These are phyloP conservation scores for Catharus ustulatus DNA, from an alignment of 2,797 vertebrate genomes.

Conservation along the genomic window DNA sequence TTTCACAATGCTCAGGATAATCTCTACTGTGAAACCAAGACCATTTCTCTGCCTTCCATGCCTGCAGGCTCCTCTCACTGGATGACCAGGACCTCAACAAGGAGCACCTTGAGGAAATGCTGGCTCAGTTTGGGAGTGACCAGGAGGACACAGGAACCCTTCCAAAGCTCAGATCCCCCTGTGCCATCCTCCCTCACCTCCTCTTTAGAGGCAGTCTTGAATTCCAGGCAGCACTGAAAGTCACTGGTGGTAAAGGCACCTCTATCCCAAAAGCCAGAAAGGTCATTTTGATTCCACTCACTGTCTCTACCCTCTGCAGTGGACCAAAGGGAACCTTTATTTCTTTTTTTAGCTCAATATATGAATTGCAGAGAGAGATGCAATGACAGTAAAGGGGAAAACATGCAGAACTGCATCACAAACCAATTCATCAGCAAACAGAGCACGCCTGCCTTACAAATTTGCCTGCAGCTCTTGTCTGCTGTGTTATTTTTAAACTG, in stretches of 20 bases:
- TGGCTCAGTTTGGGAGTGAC: not conserved
- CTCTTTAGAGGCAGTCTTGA: not conserved
- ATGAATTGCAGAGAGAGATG: conserved; percentile 25
- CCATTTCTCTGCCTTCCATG: not conserved
- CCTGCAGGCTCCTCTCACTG: not conserved
- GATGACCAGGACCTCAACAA: not conserved
- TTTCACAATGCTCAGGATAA: not conserved
- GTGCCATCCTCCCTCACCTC: not conserved
- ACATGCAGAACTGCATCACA: conserved; percentile 54
- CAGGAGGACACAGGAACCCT: not conserved
- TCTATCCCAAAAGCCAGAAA: not conserved
- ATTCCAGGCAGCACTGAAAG: not conserved
- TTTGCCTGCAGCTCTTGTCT: conserved; percentile 62
- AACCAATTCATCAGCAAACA: conserved; percentile 61
- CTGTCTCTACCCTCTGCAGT: not conserved
- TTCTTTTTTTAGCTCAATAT: not conserved
- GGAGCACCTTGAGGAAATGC: not conserved
- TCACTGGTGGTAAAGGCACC: not conserved
- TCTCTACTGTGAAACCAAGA: not conserved
- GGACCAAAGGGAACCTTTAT: not conserved
- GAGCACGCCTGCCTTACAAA: conserved; percentile 50
- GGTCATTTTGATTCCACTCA: not conserved
- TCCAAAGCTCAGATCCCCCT: not conserved
- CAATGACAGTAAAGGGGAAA: conserved; percentile 15
- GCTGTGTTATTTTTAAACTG: conserved; percentile 69